Evolutionary conservation across 2,888 invertebrate genomes (phyloP), one percentile per base, ranked within the genome.

Genomic region (Latheticus oryzae): DNA sequence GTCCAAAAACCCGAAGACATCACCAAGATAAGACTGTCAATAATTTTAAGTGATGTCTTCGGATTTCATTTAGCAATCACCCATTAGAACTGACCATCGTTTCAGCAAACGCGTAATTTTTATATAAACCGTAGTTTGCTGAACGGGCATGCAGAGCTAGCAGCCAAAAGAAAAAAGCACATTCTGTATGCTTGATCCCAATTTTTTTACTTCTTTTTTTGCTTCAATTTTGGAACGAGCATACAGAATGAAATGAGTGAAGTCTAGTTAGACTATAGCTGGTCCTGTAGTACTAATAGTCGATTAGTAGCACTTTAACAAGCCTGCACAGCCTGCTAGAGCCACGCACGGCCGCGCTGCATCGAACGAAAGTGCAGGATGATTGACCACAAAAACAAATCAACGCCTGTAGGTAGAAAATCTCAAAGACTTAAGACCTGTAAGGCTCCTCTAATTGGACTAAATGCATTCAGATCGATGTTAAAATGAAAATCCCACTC

Each of bases 281-380:
- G 71, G 71, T 66, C 71, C 69, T 64, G n/a, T n/a, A n/a, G n/a
- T n/a, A n/a, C n/a, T 23, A 19, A 68, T 73, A 72, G 74, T 72
- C 67, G 66, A 68, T 71, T 73, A 72, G 71, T 72, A 74, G 76
- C 76, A 76, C 75, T 67, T 67, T 67, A 64, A 64, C 65, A 71
- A 71, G 77, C 77, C 77, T 77, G 77, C 78, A 78, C 78, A 78
- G 78, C 78, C 78, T 78, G 75, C 72, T 75, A 73, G 73, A 70
- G 78, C 78, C 78, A 78, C 78, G 78, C 78, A 78, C 77, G 75
- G 70, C 70, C 74, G 74, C 73, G 73, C 66, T 63, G 57, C 53
- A 58, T 51, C 60, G 60, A 62, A 67, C 69, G 66, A 71, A 72
- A 68, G 75, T 74, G 74, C 74, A 72, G 74, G 73, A 71, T 70